phyloP scores from a whole-genome alignment of 2,113 vertebrate genomes.

The Platichthys flesus region DNA sequence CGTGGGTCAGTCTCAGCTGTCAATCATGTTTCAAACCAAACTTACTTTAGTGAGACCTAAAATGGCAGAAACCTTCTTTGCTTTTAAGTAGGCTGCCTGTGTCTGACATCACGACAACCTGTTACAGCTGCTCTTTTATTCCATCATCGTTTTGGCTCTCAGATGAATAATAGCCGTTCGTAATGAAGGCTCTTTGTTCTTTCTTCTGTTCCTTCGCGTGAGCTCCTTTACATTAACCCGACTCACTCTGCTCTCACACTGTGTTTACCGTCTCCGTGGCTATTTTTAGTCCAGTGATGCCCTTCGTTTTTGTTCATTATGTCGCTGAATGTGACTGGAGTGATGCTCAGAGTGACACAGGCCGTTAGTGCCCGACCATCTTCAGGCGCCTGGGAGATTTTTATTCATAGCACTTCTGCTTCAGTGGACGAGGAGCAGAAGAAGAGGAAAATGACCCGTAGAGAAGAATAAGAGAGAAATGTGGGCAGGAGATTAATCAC shows the following conservation, averaged over 20 bases:
- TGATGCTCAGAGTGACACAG: not conserved
- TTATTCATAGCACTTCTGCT: not conserved
- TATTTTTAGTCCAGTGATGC: not conserved
- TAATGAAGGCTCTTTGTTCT: too few species aligned
- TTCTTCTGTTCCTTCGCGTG: too few species aligned
- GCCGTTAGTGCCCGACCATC: not conserved
- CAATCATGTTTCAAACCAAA: too few species aligned
- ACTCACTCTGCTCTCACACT: conserved; percentile 3
- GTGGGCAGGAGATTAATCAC: not conserved
- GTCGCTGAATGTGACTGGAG: not conserved
- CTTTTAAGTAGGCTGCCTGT: too few species aligned
- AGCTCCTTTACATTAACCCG: too few species aligned
- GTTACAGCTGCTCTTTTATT: too few species aligned
- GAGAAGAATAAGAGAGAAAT: not conserved
- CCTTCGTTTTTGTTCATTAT: not conserved
- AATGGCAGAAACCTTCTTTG: too few species aligned
- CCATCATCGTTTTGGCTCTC: too few species aligned
- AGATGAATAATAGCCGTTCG: too few species aligned
- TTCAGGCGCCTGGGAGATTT: not conserved
- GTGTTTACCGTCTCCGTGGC: conserved; percentile 13
- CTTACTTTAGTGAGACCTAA: too few species aligned
- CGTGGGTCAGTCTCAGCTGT: too few species aligned
- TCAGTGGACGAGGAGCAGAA: not conserved
- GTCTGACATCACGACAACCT: too few species aligned
- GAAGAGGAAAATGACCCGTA: not conserved